These are phyloP conservation scores for Lasioglossum baleicum DNA, from an alignment of 1,140 invertebrate species.

Conservation along the genomic window DNA sequence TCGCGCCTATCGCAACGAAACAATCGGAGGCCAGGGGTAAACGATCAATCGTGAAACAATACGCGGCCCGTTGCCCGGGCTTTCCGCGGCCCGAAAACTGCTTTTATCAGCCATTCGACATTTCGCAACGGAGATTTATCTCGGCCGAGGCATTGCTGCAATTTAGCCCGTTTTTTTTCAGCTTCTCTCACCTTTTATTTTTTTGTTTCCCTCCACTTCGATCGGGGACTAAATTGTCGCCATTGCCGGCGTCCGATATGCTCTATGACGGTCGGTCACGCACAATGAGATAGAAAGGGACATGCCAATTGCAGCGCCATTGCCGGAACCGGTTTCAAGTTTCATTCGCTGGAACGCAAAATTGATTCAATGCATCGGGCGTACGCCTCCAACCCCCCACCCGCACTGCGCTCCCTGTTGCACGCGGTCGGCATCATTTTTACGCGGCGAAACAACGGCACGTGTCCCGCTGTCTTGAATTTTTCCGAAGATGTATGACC, in stretches of 20 bases:
- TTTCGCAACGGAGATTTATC: slow-evolving; percentile 58
- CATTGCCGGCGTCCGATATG: slow-evolving; percentile 51
- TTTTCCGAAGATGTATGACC: too few relatives aligned
- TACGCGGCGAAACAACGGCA: too few relatives aligned
- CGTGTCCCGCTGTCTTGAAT: too few relatives aligned
- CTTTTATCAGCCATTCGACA: slow-evolving; percentile 62
- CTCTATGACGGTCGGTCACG: slow-evolving; percentile 43
- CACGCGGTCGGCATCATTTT: slow-evolving; percentile 14
- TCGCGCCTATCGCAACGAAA: slow-evolving; percentile 53
- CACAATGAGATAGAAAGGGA: slow-evolving; percentile 23
- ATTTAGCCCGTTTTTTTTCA: slow-evolving; percentile 52
- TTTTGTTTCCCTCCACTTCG: too few relatives aligned
- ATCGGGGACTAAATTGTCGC: slow-evolving; percentile 53
- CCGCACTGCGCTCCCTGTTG: background rate
- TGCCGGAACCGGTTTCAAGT: background rate
- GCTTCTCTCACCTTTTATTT: background rate
- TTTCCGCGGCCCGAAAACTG: slow-evolving; percentile 41
- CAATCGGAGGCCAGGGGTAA: slow-evolving; percentile 48
- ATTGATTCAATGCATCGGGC: slow-evolving; percentile 50
- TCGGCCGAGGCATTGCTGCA: slow-evolving; percentile 34
- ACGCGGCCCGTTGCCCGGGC: slow-evolving; percentile 22
- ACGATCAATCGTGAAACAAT: slow-evolving; percentile 57
- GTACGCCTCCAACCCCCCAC: too few relatives aligned
- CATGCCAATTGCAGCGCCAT: background rate
- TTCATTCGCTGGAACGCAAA: slow-evolving; percentile 35